Base-by-base conservation (phyloP, 2,888 invertebrate genomes). In the Dascillus cervinus region DNA sequence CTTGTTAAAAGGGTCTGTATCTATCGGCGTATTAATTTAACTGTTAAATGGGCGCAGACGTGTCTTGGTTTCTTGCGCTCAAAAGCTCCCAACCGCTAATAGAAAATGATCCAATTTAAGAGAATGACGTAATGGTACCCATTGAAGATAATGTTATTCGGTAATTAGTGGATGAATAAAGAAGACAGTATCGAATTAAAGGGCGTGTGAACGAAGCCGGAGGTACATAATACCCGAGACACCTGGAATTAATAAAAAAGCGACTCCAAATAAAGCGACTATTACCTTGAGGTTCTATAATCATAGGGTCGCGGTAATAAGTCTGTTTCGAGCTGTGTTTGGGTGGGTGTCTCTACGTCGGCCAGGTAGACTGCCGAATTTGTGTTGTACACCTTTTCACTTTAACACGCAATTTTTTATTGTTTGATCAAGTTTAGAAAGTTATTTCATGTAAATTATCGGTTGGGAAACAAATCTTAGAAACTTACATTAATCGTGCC, bases 251-350 rank as follows among this genome's bases (percentile, higher is more conserved):
- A 43, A 17, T 6, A 17, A 32, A 41, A 43, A 43, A 37, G 31
- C 31, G 37, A 43, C 32, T 37, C 39, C 41, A 45, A 45, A 45
- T 45, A 45, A 45, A 45, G 45, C 37, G 43, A 34, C 45, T 45
- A 45, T 45, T 45, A 45, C 45, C 43, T 43, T 36, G 37, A 42
- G 32, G 43, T 34, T 38, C 34, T 31, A 29, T 45, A 45, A 45
- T 45, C 41, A 43, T 43, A 40, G 45, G 45, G 45, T 43, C 31
- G 24, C 31, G 32, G 28, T 45, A 45, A 45, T 45, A 43, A 28
- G 40, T 33, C 36, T 36, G 42, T 39, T 42, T n/a, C n/a, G 42
- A 39, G 35, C 37, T 37, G 38, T 29, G 35, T 38, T 31, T 32
- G 34, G 38, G 23, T 12, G 25, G 15, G 9, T 15, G 22, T 28